phyloP scores from a whole-genome alignment of 1,140 invertebrate genomes.

The Patella vulgata region DNA sequence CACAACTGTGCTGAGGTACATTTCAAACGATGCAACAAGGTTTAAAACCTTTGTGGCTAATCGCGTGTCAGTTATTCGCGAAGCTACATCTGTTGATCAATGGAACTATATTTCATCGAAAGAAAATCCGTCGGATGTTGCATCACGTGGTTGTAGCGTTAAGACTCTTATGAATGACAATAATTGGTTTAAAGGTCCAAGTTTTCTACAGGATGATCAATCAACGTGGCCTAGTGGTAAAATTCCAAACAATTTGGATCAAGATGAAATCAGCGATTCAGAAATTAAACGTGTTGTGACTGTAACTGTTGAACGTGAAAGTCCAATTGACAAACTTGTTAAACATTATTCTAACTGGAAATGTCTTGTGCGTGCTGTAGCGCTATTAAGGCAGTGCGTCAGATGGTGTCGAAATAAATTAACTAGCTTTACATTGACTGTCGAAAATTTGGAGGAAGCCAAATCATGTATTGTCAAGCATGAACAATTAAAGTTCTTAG shows the following conservation, averaged over 20 bases:
- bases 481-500: conserved; percentile 10
- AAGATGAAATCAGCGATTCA: neutral
- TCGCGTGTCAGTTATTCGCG: conserved; percentile 24
- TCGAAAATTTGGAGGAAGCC: conserved; percentile 1
- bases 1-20: conserved; percentile 22
- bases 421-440: neutral
- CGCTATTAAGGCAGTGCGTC: neutral
- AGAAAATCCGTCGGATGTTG: neutral
- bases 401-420: neutral
- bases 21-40: conserved; percentile 18
- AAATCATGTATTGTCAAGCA: conserved; percentile 7
- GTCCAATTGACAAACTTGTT: conserved; percentile 7
- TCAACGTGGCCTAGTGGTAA: neutral
- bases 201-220: conserved; percentile 22
- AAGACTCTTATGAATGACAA: conserved; percentile 9
- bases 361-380: conserved; percentile 12
- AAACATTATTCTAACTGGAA: conserved; percentile 15
- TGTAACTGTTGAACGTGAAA: neutral
- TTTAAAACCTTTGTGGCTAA: conserved; percentile 37
- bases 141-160: conserved; percentile 10
- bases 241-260: neutral
- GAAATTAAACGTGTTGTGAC: conserved; percentile 6
- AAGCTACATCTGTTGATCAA: conserved; percentile 8
- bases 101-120: conserved; percentile 28
- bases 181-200: conserved; percentile 23